Evolutionary conservation across 1,140 invertebrate genomes (phyloP), one percentile per base, ranked within the genome.

Genomic region (Amyelois transitella): DNA sequence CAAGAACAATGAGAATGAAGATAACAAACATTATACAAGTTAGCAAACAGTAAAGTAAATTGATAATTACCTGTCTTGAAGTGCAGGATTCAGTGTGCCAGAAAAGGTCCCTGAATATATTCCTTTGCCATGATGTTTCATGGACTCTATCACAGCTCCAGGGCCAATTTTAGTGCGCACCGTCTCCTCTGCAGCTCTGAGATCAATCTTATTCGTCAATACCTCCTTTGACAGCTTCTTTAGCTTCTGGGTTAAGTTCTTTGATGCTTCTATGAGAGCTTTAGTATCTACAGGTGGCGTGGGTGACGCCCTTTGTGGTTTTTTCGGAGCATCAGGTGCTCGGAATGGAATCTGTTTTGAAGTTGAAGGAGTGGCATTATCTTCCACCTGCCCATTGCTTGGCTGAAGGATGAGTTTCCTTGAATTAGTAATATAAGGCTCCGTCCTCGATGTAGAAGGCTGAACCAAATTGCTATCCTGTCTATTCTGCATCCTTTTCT

Each of bases 41-140:
- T 24, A 8, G 4, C 8, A 3, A 8, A 24, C 22, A 24, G 4
- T 24, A 54, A 54, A 51, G 22, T 47, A 32, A 53, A 51, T 17
- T 38, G 21, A 51, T 6, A 55, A 10, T 78, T 62, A 89, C 61
- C 93, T 92, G 81, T 98, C 97, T 87, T 98, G 97, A 12, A 98
- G 89, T n/a, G 96, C 94, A 55, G 97, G 96, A 88, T 97, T 98
- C 10, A 98, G 81, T 6, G 96, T 97, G 24, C 97, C 96, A 80
- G 93, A 92, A 82, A 94, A 94, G 20, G 94, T 95, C 28, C 94
- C 94, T 17, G 94, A 95, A 77, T 95, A 96, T 49, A 95, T 94
- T 62, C 96, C 97, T 81, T 96, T 96, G 43, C 96, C 95, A 69
- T 97, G 94, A 77, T 97, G 95, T 75, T 97, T 95, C 95, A 97